Base-by-base conservation (phyloP, 1,140 invertebrate genomes). In the Caerostris darwini region DNA sequence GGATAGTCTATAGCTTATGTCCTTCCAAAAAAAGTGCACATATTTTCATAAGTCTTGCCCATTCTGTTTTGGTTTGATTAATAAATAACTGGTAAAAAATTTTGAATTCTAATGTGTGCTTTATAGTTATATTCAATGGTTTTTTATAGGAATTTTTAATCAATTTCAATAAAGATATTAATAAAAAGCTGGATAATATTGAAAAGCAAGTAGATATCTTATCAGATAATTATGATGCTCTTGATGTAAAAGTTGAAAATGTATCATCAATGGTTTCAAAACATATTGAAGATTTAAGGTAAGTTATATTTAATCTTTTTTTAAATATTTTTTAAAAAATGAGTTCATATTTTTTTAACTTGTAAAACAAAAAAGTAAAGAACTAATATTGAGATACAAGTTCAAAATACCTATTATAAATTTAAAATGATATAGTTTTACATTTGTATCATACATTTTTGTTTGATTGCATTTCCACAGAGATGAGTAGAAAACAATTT, bases 121-220 rank as follows among this genome's bases (percentile, higher is more conserved):
- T 14, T 17, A 64, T 17, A 64, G 12, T 64, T 64, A 64, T 14
- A 10, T 64, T 64, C 14, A 64, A 64, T 50, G 8, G 4, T 77
- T 77, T 34, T 14, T 5, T 14, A 10, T 94, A 96, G 96, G 95
- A 96, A 95, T 95, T 96, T 56, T 89, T 96, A 57, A 95, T 96
- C 81, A 95, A 95, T 90, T 96, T 96, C 94, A 96, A 96, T 95
- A 96, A 96, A 94, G 96, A 95, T 50, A 96, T 96, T 8, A 96
- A 95, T 77, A 93, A 96, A 94, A 94, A 96, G 83, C 94, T 96
- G 14, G 96, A 96, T 92, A 94, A 91, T 5, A 96, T 96, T 58
- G 96, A 96, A 93, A 95, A 95, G 88, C 96, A 95, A 94, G 87
- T 96, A 34, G 95, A 96, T 56, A 92, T 92, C 7, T 59, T 96